Conservation (phyloP, 1,140 invertebrate species). For the Heliothis subflexa region DNA sequence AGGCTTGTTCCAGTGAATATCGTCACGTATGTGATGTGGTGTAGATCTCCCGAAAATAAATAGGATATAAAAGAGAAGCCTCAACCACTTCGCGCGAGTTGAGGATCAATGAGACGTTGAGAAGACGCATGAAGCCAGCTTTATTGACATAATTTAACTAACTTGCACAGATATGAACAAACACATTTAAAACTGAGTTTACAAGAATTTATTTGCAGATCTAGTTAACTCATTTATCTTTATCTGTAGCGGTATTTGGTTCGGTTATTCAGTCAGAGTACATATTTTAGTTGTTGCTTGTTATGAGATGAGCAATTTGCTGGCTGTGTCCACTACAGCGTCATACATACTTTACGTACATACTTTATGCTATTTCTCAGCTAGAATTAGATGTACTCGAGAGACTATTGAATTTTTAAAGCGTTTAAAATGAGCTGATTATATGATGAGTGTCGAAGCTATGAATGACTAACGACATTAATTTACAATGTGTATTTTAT, state of each 20-base stretch:
- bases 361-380: neutral
- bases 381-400: too few species aligned
- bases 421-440: too few species aligned
- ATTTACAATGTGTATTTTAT: too few species aligned
- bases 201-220: neutral
- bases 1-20: neutral
- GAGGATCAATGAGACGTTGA: conserved; percentile 4
- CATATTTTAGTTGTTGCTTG: conserved; percentile 7
- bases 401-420: too few species aligned
- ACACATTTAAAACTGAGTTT: neutral
- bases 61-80: conserved; percentile 4
- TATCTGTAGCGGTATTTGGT: neutral
- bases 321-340: neutral
- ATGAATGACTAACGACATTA: too few species aligned
- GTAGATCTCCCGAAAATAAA: conserved; percentile 1
- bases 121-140: neutral
- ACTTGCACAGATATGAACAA: neutral
- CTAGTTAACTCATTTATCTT: neutral
- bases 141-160: conserved; percentile 6
- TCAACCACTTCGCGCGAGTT: conserved; percentile 1
- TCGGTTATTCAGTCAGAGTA: neutral
- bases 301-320: conserved; percentile 6
- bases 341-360: neutral
- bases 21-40: neutral
- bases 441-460: too few species aligned